Conservation (phyloP, 2,113 vertebrate species). For the Cavia aperea region DNA sequence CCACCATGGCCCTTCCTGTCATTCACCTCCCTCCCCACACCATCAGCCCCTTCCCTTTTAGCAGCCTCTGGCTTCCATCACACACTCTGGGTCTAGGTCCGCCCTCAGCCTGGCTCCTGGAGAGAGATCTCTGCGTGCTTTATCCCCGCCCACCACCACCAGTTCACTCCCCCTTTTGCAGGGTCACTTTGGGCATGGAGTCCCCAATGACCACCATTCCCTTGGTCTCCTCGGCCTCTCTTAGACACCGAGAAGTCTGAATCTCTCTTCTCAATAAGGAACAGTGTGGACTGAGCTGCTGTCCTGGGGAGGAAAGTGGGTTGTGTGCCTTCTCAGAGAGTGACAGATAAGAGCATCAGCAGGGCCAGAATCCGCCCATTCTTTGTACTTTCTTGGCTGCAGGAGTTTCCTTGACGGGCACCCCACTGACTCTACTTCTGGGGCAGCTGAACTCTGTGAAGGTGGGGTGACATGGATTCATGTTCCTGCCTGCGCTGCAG, state of each 20-base stretch:
- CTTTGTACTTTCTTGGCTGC: background rate
- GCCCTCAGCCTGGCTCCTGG: background rate
- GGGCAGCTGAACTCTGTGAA: background rate
- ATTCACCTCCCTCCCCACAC: too few relatives aligned
- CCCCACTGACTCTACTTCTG: background rate
- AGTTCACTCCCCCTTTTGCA: background rate
- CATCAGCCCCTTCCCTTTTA: background rate
- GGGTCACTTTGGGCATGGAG: background rate
- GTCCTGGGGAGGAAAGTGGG: background rate
- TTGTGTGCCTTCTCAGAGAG: background rate
- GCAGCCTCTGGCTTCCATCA: background rate
- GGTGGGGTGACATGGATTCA: background rate
- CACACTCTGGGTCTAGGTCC: background rate
- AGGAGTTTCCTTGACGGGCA: background rate
- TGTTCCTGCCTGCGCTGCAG: too few relatives aligned
- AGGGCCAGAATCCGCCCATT: background rate
- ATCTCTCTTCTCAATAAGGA: background rate
- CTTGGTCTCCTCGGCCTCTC: background rate
- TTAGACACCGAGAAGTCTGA: background rate
- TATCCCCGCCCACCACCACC: background rate
- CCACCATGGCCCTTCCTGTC: background rate
- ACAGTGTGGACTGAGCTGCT: background rate
- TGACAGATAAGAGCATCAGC: background rate
- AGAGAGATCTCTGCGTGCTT: background rate
- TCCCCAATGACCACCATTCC: background rate